Percentiles rank a stretch among this genome's conserved stretches.
These are phyloP conservation scores for Blastobasis adustella DNA, from an alignment of 2,888 invertebrate genomes.

Conservation along the genomic window DNA sequence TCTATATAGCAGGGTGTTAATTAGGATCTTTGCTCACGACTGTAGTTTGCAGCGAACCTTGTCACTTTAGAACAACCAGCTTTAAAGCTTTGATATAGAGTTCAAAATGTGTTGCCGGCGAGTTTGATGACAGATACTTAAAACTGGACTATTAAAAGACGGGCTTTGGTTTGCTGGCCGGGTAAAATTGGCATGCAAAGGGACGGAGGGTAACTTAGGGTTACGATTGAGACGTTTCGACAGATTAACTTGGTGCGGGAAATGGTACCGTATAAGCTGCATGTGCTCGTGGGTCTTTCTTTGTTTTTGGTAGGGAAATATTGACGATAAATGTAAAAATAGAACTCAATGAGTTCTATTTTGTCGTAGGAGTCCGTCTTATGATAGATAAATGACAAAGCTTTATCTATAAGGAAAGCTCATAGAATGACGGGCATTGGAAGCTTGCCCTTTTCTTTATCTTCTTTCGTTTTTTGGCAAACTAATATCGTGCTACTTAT, in stretches of 20 bases:
- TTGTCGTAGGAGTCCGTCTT: too few relatives aligned
- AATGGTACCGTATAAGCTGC: too few relatives aligned
- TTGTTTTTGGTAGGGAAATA: too few relatives aligned
- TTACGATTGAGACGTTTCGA: slow-evolving; percentile 48
- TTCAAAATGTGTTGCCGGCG: background rate
- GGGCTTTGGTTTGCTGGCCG: slow-evolving; percentile 39
- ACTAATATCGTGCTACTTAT: too few relatives aligned
- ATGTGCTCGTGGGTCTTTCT: too few relatives aligned
- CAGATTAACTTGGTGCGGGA: slow-evolving; percentile 2
- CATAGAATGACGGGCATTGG: too few relatives aligned
- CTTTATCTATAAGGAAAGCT: too few relatives aligned
- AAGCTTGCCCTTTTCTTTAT: too few relatives aligned
- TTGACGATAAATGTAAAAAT: too few relatives aligned
- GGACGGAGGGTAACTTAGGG: slow-evolving; percentile 32
- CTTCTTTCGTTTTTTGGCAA: too few relatives aligned
- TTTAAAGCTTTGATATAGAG: background rate
- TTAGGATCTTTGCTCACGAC: slow-evolving; percentile 71
- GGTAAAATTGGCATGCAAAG: slow-evolving; percentile 59
- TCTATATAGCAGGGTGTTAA: slow-evolving; percentile 68
- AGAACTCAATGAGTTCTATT: too few relatives aligned
- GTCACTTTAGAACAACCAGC: background rate
- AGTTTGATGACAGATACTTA: slow-evolving; percentile 56
- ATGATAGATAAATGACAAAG: too few relatives aligned
- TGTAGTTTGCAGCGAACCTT: slow-evolving; percentile 16
- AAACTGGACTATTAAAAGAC: slow-evolving; percentile 58